Base-by-base conservation (phyloP, 2,888 invertebrate species). In the Erebia ligea region DNA sequence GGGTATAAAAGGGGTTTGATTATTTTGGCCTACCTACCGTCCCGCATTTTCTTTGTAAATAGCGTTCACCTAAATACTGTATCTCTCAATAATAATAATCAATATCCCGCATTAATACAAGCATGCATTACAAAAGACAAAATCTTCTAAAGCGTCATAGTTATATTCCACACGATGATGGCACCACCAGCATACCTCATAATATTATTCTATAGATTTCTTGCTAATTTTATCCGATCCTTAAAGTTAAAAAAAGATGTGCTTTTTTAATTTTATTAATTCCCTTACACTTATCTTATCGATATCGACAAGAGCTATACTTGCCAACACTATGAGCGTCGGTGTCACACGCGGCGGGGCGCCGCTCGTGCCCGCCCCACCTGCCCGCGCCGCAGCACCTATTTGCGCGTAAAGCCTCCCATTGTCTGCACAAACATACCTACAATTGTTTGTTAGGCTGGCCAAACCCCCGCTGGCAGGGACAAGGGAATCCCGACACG, bases 291-390 rank as follows among this genome's bases (percentile, higher is more conserved):
- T 2, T n/a, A 2, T 48, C 48, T 13, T 48, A 5, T 52, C 67
- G 81, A 84, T 84, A 82, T 84, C 84, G 83, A 82, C 83, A 84
- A 70, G 69, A 50, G 68, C 52, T 61, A 64, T 25, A 74, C 68
- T 67, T 65, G 67, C 63, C 75, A 40, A 1, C 59, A 42, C 59
- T 59, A 58, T 3, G 15, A 15, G 73, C 68, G 72, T 71, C 72
- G 71, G 74, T 75, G 77, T 76, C 76, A 70, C 73, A 66, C 82
- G 66, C 85, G 69, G 82, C 85, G 80, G 84, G 82, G 78, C 68
- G 80, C 75, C 79, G 75, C 78, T 72, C 78, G 81, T 79, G 80
- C 80, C 70, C 68, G 63, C 76, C 72, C 71, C 79, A 75, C 79
- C 79, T 76, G 78, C 78, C 69, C 66, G 68, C 76, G 73, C 73